Percentiles rank a stretch among this genome's conserved stretches.
Evolutionary conservation across 2,113 vertebrate genomes (phyloP).

Genomic region (Tichodroma muraria): DNA sequence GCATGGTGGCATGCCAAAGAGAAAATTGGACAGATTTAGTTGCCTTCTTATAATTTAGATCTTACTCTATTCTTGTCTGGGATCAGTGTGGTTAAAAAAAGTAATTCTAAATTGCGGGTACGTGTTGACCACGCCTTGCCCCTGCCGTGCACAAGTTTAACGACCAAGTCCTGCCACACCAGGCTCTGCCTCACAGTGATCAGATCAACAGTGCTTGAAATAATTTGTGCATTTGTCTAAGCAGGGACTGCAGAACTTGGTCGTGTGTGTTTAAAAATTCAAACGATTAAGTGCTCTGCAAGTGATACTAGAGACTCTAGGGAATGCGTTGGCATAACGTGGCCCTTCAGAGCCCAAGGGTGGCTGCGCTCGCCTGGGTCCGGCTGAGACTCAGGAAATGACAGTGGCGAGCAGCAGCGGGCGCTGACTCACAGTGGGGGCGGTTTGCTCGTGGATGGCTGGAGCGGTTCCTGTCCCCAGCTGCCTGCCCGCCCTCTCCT

Average conservation of each 20-base stretch:
- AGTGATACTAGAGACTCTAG: not conserved
- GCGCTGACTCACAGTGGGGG: slow-evolving; percentile 26
- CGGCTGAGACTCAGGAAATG: slow-evolving; percentile 10
- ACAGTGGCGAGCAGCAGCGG: not conserved
- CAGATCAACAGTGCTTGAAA: not conserved
- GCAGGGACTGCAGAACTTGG: not conserved
- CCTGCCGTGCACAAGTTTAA: not conserved
- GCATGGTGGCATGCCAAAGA: not conserved
- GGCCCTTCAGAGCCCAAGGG: not conserved
- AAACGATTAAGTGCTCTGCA: not conserved
- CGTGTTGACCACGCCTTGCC: not conserved
- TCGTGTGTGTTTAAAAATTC: not conserved
- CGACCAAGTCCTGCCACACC: not conserved
- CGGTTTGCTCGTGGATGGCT: not conserved
- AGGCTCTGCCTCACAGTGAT: not conserved
- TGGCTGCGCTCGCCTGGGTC: not conserved
- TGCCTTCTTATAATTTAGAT: not conserved
- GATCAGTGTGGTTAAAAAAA: not conserved
- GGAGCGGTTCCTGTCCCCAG: slow-evolving; percentile 2
- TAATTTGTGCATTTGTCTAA: not conserved
- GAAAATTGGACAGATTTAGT: not conserved
- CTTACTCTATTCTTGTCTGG: not conserved
- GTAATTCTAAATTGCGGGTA: not conserved
- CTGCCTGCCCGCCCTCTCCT: not conserved
- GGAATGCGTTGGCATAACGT: not conserved